A percentile compares a stretch with the other conserved stretches of the same genome.
phyloP scores from a whole-genome alignment of 2,888 invertebrate species.

The Tribolium freemani region DNA sequence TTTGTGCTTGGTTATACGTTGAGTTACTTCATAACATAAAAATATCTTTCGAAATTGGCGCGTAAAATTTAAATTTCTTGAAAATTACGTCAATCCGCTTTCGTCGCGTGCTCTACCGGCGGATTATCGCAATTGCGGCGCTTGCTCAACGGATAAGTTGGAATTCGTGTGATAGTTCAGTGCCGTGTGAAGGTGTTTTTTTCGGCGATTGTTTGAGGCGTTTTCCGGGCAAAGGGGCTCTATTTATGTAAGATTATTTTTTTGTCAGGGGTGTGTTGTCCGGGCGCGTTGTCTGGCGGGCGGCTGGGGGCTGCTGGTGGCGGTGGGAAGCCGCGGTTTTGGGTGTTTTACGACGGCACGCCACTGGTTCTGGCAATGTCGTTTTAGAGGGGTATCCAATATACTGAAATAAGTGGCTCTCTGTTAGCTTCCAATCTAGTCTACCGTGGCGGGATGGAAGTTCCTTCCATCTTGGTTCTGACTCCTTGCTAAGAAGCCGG shows the following conservation, averaged over 20 bases:
- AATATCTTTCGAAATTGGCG: slow-evolving; percentile 9
- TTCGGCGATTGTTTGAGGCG: not conserved
- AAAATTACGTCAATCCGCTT: slow-evolving; percentile 32
- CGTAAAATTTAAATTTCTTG: slow-evolving; percentile 24
- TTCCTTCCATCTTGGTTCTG: slow-evolving; percentile 84
- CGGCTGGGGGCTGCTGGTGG: not conserved
- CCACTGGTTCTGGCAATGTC: slow-evolving; percentile 72
- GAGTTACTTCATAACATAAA: not conserved
- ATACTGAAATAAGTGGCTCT: slow-evolving; percentile 67
- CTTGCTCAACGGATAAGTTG: slow-evolving; percentile 13
- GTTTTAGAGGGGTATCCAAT: slow-evolving; percentile 71
- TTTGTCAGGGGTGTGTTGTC: not conserved
- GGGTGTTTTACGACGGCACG: slow-evolving; percentile 54
- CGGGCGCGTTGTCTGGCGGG: not conserved
- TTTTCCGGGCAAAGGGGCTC: not conserved
- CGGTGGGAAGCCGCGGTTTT: slow-evolving; percentile 35
- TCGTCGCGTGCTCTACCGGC: not conserved
- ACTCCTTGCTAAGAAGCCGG: slow-evolving; percentile 81
- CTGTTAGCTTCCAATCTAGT: slow-evolving; percentile 67
- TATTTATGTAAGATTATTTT: not conserved
- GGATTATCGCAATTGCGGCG: not conserved
- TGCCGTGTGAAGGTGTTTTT: slow-evolving; percentile 27
- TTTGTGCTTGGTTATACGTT: not conserved
- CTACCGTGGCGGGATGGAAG: slow-evolving; percentile 77
- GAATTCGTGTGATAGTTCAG: slow-evolving; percentile 22